Conservation (phyloP, 2,888 invertebrate species). For the Drosophila melanosoma region DNA sequence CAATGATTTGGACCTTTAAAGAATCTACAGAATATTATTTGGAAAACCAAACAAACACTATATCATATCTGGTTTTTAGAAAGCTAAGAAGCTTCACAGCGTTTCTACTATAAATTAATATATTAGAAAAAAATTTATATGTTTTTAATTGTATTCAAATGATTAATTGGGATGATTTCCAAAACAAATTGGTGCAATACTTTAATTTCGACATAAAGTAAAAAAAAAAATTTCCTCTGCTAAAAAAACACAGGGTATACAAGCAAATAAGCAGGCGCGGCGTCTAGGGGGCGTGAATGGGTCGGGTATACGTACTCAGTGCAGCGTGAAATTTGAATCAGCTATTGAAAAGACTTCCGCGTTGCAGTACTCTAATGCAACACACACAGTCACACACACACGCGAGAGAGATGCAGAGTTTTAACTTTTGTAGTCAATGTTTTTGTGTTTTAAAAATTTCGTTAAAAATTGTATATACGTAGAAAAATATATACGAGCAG, state of each 20-base stretch:
- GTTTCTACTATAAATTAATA: no score
- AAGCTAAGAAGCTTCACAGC: no score
- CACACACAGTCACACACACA: slow-evolving; percentile 8
- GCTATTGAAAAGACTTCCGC: slow-evolving; percentile 51
- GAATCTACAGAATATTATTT: no score
- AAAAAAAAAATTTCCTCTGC: background rate
- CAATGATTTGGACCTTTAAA: no score
- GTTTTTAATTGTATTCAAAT: background rate
- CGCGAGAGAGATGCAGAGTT: background rate
- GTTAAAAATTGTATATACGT: slow-evolving; percentile 4
- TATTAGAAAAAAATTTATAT: no score
- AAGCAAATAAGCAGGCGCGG: background rate
- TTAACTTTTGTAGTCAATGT: slow-evolving; percentile 4
- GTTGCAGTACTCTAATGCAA: slow-evolving; percentile 16
- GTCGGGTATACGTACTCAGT: slow-evolving; percentile 29
- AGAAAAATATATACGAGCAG: slow-evolving; percentile 31
- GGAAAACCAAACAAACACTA: no score
- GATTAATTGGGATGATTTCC: background rate
- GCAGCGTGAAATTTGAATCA: slow-evolving; percentile 54
- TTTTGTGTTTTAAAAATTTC: slow-evolving; percentile 1
- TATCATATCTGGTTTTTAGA: no score
- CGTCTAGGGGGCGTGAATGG: background rate
- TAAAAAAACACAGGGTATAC: background rate
- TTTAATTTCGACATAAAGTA: background rate
- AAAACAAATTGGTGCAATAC: background rate